Evolutionary conservation across 2,797 vertebrate genomes (phyloP).

Genomic region (Coluber constrictor): DNA sequence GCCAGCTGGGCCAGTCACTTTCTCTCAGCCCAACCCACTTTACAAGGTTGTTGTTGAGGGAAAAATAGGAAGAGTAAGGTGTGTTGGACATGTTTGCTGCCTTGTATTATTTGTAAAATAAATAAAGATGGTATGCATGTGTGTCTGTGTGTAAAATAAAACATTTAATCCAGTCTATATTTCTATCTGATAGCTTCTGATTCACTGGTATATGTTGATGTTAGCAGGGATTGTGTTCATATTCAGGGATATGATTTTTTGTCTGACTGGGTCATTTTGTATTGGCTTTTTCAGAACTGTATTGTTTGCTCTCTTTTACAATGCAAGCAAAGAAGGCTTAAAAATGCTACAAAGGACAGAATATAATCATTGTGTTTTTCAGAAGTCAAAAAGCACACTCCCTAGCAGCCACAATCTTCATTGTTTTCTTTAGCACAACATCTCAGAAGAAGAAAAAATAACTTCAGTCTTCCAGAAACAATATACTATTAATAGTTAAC

Average conservation of each 20-base stretch:
- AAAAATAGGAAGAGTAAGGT: not conserved
- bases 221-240: not conserved
- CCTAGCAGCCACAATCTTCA: not conserved
- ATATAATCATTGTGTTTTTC: not conserved
- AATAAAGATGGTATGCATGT: not conserved
- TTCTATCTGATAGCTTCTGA: not conserved
- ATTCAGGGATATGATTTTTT: not conserved
- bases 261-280: not conserved
- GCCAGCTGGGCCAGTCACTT: not conserved
- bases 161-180: not conserved
- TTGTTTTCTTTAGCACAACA: not conserved
- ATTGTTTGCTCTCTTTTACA: not conserved
- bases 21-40: not conserved
- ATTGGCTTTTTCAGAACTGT: not conserved
- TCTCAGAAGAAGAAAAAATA: not conserved
- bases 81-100: not conserved
- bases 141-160: not conserved
- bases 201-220: not conserved
- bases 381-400: not conserved
- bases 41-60: not conserved
- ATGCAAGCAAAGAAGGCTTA: not conserved
- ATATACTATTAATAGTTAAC: conserved; percentile 50
- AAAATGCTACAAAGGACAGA: fast-evolving
- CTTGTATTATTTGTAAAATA: not conserved
- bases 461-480: conserved; percentile 35